Evolutionary conservation across 2,113 vertebrate species (phyloP), one percentile per base, ranked within the genome.

Genomic region (Amphiprion percula): DNA sequence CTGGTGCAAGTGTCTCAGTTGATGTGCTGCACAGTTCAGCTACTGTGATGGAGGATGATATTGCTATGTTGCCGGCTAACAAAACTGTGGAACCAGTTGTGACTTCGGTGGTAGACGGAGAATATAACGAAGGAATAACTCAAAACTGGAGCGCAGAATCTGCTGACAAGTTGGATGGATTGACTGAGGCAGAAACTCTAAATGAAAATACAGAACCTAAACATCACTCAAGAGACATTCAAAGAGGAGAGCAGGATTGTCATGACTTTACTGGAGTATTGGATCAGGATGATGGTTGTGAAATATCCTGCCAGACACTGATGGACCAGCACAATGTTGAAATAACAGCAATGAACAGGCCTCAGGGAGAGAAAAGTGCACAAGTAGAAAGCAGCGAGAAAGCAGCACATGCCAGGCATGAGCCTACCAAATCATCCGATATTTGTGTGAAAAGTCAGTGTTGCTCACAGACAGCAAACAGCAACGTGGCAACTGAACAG

Each of bases 271-370:
- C 30, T 39, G 59, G 37, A 50, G 24, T 23, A 30, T 46, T 59
- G 84, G 84, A 86, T 78, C 58, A 60, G 68, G 39, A 41, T 68
- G 10, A 10, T 15, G 56, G 24, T 74, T 74, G 80, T 79, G 84
- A 89, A 87, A 82, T 61, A 77, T 46, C 77, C 74, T 23, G 66
- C 77, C 90, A 91, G 83, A 87, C 73, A 54, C 58, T 55, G 63
- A 23, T 74, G 66, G 80, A 82, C 46, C 77, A 77, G 54, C 47
- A 49, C 12, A 24, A 82, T 69, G 74, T 69, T 56, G 76, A 85
- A 78, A 77, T 50, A 26, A 71, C 60, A 61, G 80, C 15, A 1
- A 44, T 59, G 64, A 80, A 50, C 9, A 46, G 47, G 50, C 71
- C 72, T 62, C 74, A 61, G 21, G 46, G 37, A 79, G 77, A 78